phyloP scores from a whole-genome alignment of 2,797 vertebrate genomes.

The Mionectes olivaceus region DNA sequence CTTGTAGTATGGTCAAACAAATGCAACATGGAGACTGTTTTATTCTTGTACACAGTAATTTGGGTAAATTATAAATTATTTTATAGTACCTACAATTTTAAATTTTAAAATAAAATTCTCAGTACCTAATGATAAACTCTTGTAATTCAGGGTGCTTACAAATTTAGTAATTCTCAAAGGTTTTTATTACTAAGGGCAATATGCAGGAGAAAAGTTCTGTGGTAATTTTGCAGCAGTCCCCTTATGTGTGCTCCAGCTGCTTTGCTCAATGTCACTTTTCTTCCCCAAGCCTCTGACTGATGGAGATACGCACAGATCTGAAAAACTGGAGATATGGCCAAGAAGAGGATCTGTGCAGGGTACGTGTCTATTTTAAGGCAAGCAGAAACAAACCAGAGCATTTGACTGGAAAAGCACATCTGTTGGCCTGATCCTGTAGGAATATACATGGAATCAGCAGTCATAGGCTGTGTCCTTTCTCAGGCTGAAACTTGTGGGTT shows the following conservation, averaged over 20 bases:
- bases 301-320: slow-evolving; percentile 32
- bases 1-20: not conserved
- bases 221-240: not conserved
- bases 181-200: not conserved
- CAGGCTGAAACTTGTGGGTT: not conserved
- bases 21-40: not conserved
- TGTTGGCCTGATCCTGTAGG: not conserved
- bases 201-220: not conserved
- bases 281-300: slow-evolving; percentile 53
- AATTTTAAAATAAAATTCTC: not conserved
- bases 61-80: not conserved
- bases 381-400: not conserved
- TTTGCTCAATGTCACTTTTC: slow-evolving; percentile 47
- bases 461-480: not conserved
- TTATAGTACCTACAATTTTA: not conserved
- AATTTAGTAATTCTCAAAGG: not conserved
- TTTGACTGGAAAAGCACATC: not conserved
- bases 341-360: slow-evolving; percentile 54
- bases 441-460: not conserved
- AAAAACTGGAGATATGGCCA: slow-evolving; percentile 40
- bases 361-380: not conserved
- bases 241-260: not conserved
- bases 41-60: not conserved
- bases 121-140: not conserved
- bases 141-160: not conserved